Conservation (phyloP, 1,140 invertebrate species). For the Caenorhabditis remanei region DNA sequence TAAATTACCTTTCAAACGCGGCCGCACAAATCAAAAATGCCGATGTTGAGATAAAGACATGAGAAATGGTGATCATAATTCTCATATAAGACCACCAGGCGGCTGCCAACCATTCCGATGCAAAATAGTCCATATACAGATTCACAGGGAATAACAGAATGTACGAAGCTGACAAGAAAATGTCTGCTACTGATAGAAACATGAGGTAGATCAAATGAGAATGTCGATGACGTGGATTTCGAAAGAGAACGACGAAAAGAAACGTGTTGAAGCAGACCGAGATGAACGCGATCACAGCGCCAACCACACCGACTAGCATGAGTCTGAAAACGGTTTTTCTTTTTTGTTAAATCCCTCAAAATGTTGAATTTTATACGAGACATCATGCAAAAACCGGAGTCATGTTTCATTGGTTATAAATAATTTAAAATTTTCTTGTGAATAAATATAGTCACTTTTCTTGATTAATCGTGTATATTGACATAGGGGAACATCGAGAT, state of each 20-base stretch:
- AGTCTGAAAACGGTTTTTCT: slow-evolving; percentile 36
- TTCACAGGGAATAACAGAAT: slow-evolving; percentile 73
- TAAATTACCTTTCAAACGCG: slow-evolving; percentile 71
- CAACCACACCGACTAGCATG: slow-evolving; percentile 66
- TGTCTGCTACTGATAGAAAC: slow-evolving; percentile 74
- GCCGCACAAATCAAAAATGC: slow-evolving; percentile 73
- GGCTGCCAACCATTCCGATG: slow-evolving; percentile 68
- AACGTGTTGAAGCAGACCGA: slow-evolving; percentile 73
- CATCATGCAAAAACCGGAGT: too few species aligned
- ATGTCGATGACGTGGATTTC: slow-evolving; percentile 66
- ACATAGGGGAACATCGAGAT: too few species aligned
- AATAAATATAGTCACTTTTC: too few species aligned
- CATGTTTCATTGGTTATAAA: too few species aligned
- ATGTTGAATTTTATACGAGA: too few species aligned
- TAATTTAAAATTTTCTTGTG: too few species aligned
- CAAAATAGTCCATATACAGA: slow-evolving; percentile 75
- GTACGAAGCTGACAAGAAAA: slow-evolving; percentile 74
- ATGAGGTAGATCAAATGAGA: slow-evolving; percentile 74
- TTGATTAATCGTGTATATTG: too few species aligned
- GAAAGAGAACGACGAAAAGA: slow-evolving; percentile 70
- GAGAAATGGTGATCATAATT: slow-evolving; percentile 70
- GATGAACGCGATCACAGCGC: slow-evolving; percentile 65
- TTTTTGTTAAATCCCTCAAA: background rate
- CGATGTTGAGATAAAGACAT: slow-evolving; percentile 73
- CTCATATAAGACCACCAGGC: slow-evolving; percentile 72